Conservation (phyloP, 2,797 vertebrate species). For the Centroberyx gerrardi region DNA sequence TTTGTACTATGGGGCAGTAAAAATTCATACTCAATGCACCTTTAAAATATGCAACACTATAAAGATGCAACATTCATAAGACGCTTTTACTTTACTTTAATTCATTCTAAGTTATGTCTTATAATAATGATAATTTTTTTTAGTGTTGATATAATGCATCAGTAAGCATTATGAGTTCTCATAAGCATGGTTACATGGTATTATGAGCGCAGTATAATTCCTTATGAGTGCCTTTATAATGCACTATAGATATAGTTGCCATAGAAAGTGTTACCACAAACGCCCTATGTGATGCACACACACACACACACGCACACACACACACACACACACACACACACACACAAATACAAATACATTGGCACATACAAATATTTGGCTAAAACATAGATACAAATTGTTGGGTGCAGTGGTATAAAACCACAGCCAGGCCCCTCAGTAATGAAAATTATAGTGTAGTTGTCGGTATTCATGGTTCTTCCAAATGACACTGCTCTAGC, state of each 20-base stretch:
- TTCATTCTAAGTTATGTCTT: background rate
- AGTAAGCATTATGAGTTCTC: too few relatives aligned
- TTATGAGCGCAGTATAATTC: too few relatives aligned
- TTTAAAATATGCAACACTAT: too few relatives aligned
- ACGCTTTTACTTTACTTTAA: too few relatives aligned
- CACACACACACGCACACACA: background rate
- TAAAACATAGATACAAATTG: constrained; percentile 65
- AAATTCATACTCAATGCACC: too few relatives aligned
- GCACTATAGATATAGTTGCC: background rate
- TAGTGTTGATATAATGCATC: too few relatives aligned
- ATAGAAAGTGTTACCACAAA: constrained; percentile 1
- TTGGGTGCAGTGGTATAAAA: constrained; percentile 55
- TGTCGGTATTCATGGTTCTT: constrained; percentile 67
- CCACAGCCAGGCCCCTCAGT: constrained; percentile 68
- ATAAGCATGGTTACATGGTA: too few relatives aligned
- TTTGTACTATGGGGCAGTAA: too few relatives aligned
- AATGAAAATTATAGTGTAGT: constrained; percentile 87
- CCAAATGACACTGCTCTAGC: constrained; percentile 63
- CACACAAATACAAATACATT: background rate
- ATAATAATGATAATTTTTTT: background rate
- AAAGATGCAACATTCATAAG: too few relatives aligned
- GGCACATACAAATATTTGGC: constrained; percentile 44
- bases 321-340: background rate
- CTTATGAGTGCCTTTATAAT: too few relatives aligned
- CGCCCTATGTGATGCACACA: background rate